These are phyloP conservation scores for Drosophila melanocephala DNA, from an alignment of 2,888 invertebrate genomes.

Conservation along the genomic window DNA sequence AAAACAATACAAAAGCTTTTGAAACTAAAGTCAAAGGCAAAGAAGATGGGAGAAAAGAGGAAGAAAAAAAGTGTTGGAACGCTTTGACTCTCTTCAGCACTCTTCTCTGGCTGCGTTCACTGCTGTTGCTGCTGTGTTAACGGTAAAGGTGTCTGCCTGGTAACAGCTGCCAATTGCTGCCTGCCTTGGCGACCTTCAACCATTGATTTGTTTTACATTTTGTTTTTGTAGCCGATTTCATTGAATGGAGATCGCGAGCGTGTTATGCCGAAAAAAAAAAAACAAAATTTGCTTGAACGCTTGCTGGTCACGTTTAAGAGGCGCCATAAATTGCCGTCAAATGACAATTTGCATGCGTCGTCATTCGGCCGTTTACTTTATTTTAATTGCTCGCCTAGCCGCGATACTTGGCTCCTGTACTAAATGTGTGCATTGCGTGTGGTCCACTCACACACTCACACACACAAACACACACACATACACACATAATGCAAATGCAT, in stretches of 20 bases:
- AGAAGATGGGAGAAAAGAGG: neutral
- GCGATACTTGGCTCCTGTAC: constrained; percentile 43
- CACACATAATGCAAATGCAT: neutral
- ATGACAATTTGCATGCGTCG: constrained; percentile 71
- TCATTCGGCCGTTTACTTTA: constrained; percentile 60
- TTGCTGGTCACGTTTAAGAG: constrained; percentile 77
- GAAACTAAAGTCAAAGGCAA: constrained; percentile 20
- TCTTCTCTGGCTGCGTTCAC: neutral
- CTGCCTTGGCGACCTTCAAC: constrained; percentile 71
- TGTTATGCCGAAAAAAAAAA: constrained; percentile 30
- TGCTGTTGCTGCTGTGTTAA: constrained; percentile 35
- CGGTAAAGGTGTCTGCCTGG: constrained; percentile 51
- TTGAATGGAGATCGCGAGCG: constrained; percentile 38
- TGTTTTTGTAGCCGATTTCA: constrained; percentile 17
- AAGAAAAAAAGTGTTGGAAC: constrained; percentile 34
- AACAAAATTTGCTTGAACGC: constrained; percentile 28
- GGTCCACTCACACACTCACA: constrained; percentile 32
- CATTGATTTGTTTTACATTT: constrained; percentile 36
- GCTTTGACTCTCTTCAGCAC: neutral
- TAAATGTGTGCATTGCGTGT: constrained; percentile 38
- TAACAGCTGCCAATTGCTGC: constrained; percentile 30
- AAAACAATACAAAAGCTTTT: constrained; percentile 1
- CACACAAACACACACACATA: neutral
- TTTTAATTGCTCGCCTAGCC: constrained; percentile 65
- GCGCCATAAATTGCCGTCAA: constrained; percentile 76